Conservation (phyloP, 2,888 invertebrate genomes). For the Pseudolycoriella hygida region DNA sequence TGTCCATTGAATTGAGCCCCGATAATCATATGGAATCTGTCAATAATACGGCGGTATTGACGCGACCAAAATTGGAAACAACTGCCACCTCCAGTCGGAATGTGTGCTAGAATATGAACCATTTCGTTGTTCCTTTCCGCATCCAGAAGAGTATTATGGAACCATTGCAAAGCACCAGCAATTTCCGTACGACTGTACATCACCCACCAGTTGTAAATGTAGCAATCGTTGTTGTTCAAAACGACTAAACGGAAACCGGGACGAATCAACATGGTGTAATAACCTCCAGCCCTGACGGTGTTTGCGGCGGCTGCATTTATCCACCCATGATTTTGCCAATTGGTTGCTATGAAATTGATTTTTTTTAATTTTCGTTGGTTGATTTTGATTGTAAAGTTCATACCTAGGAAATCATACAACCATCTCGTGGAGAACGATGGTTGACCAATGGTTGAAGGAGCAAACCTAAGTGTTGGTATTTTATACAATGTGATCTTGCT, state of each 20-base stretch:
- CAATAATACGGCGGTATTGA: slow-evolving; percentile 42
- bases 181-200: slow-evolving; percentile 49
- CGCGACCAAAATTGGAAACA: slow-evolving; percentile 47
- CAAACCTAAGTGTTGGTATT: slow-evolving; percentile 41
- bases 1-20: slow-evolving; percentile 62
- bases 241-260: slow-evolving; percentile 58
- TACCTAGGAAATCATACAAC: slow-evolving; percentile 49
- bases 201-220: slow-evolving; percentile 35
- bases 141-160: slow-evolving; percentile 42
- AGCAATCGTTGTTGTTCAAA: slow-evolving; percentile 64
- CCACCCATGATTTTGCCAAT: slow-evolving; percentile 26
- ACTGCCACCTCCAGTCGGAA: slow-evolving; percentile 47
- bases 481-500: slow-evolving; percentile 45
- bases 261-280: slow-evolving; percentile 48
- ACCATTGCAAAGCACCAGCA: slow-evolving; percentile 54
- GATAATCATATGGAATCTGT: slow-evolving; percentile 51
- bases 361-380: too few relatives aligned
- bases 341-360: too few relatives aligned
- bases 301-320: slow-evolving; percentile 41
- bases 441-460: slow-evolving; percentile 32
- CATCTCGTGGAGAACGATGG: slow-evolving; percentile 39
- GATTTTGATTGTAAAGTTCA: too few relatives aligned
- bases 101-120: slow-evolving; percentile 62
- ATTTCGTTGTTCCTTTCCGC: slow-evolving; percentile 52
- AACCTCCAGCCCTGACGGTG: slow-evolving; percentile 52